Evolutionary conservation across 1,140 invertebrate species (phyloP).

Genomic region (Pemphigus obesinymphae): DNA sequence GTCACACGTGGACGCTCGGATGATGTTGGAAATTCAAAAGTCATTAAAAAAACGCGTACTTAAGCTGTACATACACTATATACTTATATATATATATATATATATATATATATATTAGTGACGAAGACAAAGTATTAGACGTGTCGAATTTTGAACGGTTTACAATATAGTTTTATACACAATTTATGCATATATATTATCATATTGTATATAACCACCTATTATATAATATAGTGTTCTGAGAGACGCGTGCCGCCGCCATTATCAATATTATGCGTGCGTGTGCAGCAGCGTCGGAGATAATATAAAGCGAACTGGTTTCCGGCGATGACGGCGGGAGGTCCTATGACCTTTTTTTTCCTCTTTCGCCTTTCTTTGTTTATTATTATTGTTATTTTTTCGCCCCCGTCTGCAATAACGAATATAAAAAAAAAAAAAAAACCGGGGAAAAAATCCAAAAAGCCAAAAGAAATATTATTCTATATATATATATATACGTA

Average conservation of each 20-base stretch:
- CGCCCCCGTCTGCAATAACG: not conserved
- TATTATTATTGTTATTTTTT: not conserved
- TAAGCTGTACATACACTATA: no score
- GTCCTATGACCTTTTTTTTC: not conserved
- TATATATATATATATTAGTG: no score
- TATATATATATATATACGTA: no score
- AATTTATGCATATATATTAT: not conserved
- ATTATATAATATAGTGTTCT: not conserved
- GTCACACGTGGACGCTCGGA: not conserved
- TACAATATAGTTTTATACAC: not conserved
- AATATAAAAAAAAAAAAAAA: not conserved
- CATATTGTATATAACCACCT: no score
- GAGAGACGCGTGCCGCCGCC: not conserved
- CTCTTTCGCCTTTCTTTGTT: not conserved
- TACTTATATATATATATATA: no score
- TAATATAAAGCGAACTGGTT: conserved; percentile 18
- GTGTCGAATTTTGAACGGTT: not conserved
- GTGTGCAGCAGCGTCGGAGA: no score
- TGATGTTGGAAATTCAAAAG: not conserved
- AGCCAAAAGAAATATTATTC: not conserved
- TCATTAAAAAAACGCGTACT: not conserved
- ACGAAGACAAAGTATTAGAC: not conserved
- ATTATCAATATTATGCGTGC: not conserved
- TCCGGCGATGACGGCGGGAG: not conserved
- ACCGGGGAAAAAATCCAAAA: no score